phyloP scores from a whole-genome alignment of 2,888 invertebrate genomes.

The Acrobasis consociella region DNA sequence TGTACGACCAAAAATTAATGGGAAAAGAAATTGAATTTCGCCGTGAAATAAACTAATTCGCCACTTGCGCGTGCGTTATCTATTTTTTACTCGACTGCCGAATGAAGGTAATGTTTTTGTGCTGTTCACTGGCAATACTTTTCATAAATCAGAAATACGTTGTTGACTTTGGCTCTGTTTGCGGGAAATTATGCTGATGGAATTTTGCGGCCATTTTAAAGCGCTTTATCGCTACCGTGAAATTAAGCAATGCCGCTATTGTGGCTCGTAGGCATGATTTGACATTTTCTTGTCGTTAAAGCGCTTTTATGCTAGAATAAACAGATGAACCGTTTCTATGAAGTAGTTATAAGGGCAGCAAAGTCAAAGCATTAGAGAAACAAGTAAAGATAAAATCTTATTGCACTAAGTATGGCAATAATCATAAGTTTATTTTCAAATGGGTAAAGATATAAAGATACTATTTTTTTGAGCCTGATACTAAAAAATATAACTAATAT shows the following conservation, averaged over 20 bases:
- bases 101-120: slow-evolving; percentile 15
- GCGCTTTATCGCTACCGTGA: slow-evolving; percentile 17
- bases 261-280: slow-evolving; percentile 11
- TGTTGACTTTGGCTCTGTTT: slow-evolving; percentile 14
- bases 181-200: slow-evolving; percentile 19
- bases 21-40: slow-evolving; percentile 16
- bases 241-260: slow-evolving; percentile 13
- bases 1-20: slow-evolving; percentile 8
- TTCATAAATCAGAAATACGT: slow-evolving; percentile 57
- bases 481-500: too few relatives aligned
- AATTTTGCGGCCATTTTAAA: slow-evolving; percentile 15
- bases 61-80: slow-evolving; percentile 56
- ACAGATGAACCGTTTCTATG: background rate
- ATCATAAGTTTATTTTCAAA: too few relatives aligned
- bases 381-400: too few relatives aligned
- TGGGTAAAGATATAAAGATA: too few relatives aligned
- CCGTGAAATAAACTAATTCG: slow-evolving; percentile 17
- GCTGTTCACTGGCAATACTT: slow-evolving; percentile 39
- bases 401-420: too few relatives aligned
- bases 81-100: slow-evolving; percentile 37
- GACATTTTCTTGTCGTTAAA: slow-evolving; percentile 13
- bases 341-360: background rate
- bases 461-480: too few relatives aligned
- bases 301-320: slow-evolving; percentile 7
- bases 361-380: background rate